Conservation (phyloP, 2,113 vertebrate genomes). For the Cepphus grylle region DNA sequence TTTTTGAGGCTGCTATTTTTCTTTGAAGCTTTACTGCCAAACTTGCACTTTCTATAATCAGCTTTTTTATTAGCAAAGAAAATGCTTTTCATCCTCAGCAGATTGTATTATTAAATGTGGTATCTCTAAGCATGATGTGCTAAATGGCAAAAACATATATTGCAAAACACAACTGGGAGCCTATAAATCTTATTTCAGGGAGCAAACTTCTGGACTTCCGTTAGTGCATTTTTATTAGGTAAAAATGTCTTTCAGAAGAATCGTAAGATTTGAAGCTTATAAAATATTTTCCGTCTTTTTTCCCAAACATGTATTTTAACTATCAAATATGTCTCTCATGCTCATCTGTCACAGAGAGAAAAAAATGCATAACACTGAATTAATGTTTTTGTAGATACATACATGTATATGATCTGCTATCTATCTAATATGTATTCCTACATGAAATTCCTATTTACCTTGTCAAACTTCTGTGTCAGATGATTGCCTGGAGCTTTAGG, state of each 20-base stretch:
- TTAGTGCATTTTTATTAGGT: conserved; percentile 3
- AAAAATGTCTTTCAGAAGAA: conserved; percentile 1
- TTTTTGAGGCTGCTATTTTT: conserved; percentile 34
- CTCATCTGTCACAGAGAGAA: neutral
- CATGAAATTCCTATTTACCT: neutral
- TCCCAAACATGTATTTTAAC: neutral
- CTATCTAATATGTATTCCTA: neutral
- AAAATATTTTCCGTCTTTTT: neutral
- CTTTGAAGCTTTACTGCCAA: conserved; percentile 25
- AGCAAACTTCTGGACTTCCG: neutral
- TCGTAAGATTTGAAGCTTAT: neutral
- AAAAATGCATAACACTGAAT: neutral
- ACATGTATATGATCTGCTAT: neutral
- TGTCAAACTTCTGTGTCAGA: neutral
- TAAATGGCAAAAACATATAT: conserved; percentile 16
- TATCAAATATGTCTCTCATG: neutral
- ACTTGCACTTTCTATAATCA: conserved; percentile 43
- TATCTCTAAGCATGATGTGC: conserved; percentile 18
- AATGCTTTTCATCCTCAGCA: conserved; percentile 42
- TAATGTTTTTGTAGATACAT: neutral
- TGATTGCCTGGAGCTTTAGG: neutral
- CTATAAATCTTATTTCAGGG: neutral
- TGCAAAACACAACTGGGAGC: neutral
- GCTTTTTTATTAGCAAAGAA: conserved; percentile 42
- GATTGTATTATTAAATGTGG: conserved; percentile 30